Percentiles rank a stretch among this genome's conserved stretches.
These are phyloP conservation scores for Sanderia malayensis DNA, from an alignment of 30 jellyfish, hydroid and myxozoan genomes.

Conservation along the genomic window DNA sequence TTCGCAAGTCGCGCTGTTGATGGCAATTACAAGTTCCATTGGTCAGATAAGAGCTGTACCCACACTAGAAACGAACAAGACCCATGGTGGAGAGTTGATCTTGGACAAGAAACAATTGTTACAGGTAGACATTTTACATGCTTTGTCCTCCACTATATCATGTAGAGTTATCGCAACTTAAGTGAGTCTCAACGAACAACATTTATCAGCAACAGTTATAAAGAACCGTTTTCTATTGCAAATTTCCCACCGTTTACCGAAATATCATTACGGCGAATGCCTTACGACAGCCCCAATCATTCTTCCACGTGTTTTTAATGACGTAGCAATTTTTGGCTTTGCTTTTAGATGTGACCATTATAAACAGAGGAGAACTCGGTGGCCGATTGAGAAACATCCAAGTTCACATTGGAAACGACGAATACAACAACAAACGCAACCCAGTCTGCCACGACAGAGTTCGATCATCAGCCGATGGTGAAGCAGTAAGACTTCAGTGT, in stretches of 20 bases:
- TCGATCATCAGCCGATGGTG: slow-evolving; percentile 80
- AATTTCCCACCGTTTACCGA: too few species aligned
- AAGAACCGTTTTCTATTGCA: too few species aligned
- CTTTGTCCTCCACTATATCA: too few species aligned
- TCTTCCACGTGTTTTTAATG: too few species aligned
- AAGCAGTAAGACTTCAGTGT: slow-evolving; percentile 91
- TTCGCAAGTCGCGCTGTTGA: slow-evolving; percentile 95
- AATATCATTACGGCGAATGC: too few species aligned
- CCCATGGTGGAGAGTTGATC: slow-evolving; percentile 99
- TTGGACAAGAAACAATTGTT: slow-evolving; percentile 82
- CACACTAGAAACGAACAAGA: slow-evolving; percentile 79
- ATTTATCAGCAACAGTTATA: too few species aligned
- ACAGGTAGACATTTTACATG: slow-evolving; percentile 56
- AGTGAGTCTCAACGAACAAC: too few species aligned
- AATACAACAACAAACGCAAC: slow-evolving; percentile 52
- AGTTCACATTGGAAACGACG: slow-evolving; percentile 81
- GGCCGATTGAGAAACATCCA: slow-evolving; percentile 76
- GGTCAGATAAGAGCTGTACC: slow-evolving; percentile 88
- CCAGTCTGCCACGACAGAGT: slow-evolving; percentile 97
- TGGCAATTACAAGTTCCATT: slow-evolving; percentile 85
- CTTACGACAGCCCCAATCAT: too few species aligned
- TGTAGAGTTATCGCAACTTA: too few species aligned
- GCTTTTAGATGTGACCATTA: slow-evolving; percentile 75
- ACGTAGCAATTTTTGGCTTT: not conserved
- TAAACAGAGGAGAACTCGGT: slow-evolving; percentile 96